Evolutionary conservation across 1,140 invertebrate species (phyloP), one percentile per base, ranked within the genome.

Genomic region (Gonioctena quinquepunctata): DNA sequence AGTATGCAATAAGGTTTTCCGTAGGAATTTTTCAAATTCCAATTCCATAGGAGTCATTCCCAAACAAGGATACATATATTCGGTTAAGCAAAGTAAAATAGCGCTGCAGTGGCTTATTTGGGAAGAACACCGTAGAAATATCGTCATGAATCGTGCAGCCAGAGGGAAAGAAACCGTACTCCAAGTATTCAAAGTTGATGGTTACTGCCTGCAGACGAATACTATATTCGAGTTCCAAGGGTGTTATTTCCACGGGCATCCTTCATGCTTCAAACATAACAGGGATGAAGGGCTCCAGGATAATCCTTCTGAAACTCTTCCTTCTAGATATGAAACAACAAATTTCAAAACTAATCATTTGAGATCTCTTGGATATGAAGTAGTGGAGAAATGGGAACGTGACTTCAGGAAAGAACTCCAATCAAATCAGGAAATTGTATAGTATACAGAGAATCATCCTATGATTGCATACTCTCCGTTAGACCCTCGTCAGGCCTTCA

Each of bases 401-500:
- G 23, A 61, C 6, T 61, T 61, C 7, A 22, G 16, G 16, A 61
- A 27, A 61, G 16, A 13, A 16, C 6, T 28, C 4, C 11, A 11
- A 13, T 3, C 0, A 1, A 26, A 13, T 3, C 11, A 1, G 7
- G 16, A 18, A 2, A 61, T 61, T 1, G 6, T n/a, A 13, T 2
- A 2, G 4, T 61, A 26, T n/a, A 6, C 25, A 11, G 0, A 61
- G n/a, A 5, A 28, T 8, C 22, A 61, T 4, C 19, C 25, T 11
- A 1, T 61, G 33, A 2, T 8, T 3, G 8, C 7, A 28, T 13
- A 6, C 16, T n/a, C 18, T 8, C 28, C 60, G 3, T 13, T 63
- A 33, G 48, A 63, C 13, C 60, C 28, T 8, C 2, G 28, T 8
- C 27, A 63, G 3, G 28, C n/a, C 19, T 48, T 83, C 54, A 82